Conservation (phyloP, 2,888 invertebrate genomes). For the Amphipoea oculea region DNA sequence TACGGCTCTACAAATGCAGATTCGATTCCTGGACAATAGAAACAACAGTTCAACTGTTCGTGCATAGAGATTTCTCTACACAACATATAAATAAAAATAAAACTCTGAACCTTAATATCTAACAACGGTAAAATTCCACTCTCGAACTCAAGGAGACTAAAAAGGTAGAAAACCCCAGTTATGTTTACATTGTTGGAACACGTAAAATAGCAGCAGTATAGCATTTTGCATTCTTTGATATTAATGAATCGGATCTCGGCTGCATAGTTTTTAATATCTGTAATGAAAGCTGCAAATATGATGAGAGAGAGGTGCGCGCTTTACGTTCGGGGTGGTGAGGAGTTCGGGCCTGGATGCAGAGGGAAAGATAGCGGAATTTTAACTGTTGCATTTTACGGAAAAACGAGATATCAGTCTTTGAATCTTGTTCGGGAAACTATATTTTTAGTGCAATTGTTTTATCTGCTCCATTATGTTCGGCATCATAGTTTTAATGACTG, state of each 20-base stretch:
- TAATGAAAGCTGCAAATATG: slow-evolving; percentile 89
- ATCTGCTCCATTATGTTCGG: background rate
- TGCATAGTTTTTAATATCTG: slow-evolving; percentile 87
- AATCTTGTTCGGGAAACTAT: background rate
- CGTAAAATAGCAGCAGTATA: slow-evolving; percentile 18
- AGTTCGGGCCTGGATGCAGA: slow-evolving; percentile 54
- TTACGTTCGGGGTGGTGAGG: slow-evolving; percentile 70
- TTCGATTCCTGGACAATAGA: background rate
- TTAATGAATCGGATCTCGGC: slow-evolving; percentile 78
- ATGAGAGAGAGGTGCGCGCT: slow-evolving; percentile 76
- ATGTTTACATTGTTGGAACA: slow-evolving; percentile 29
- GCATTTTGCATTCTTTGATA: slow-evolving; percentile 58
- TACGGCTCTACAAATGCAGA: background rate
- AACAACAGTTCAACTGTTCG: background rate
- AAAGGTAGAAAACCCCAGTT: slow-evolving; percentile 1
- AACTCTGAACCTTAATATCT: background rate
- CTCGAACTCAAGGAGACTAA: background rate
- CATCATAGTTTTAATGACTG: background rate
- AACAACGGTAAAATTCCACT: background rate
- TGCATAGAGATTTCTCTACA: background rate
- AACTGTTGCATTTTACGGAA: background rate
- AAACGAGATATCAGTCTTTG: background rate
- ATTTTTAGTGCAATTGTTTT: background rate
- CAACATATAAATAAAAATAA: background rate
- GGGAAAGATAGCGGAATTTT: slow-evolving; percentile 29